These are phyloP conservation scores for Neostethus bicornis DNA, from an alignment of 2,797 vertebrate species.

Conservation along the genomic window DNA sequence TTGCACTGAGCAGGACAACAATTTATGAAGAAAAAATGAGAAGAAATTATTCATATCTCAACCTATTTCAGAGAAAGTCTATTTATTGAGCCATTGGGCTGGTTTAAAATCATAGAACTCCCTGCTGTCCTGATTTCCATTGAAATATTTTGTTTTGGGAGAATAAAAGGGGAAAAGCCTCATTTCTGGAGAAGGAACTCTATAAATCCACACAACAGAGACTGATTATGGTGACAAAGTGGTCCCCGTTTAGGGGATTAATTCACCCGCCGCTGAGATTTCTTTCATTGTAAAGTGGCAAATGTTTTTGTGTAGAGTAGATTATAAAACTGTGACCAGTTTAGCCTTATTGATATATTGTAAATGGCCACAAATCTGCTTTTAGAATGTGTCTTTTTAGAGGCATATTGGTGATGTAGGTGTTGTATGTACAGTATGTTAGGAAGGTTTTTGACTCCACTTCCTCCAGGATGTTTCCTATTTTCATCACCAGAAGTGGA, in stretches of 20 bases:
- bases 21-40: constrained; percentile 10
- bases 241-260: constrained; percentile 40
- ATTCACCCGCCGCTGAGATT: constrained; percentile 55
- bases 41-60: neutral
- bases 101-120: constrained; percentile 30
- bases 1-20: constrained; percentile 43
- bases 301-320: constrained; percentile 71
- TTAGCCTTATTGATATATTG: constrained; percentile 72
- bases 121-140: constrained; percentile 34
- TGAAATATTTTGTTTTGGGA: constrained; percentile 41
- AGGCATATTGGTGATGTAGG: constrained; percentile 55
- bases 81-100: constrained; percentile 33
- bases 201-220: constrained; percentile 35
- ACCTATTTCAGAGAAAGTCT: neutral
- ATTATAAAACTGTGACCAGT: constrained; percentile 73
- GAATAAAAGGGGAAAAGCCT: constrained; percentile 30
- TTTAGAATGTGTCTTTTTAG: constrained; percentile 50
- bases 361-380: constrained; percentile 57
- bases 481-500: constrained; percentile 45
- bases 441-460: constrained; percentile 38
- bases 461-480: constrained; percentile 49
- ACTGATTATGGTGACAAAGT: constrained; percentile 45
- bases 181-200: constrained; percentile 23
- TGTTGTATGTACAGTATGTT: constrained; percentile 61
- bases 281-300: constrained; percentile 63